These are phyloP conservation scores for Astyanax mexicanus DNA, from an alignment of 2,797 vertebrate genomes.

Conservation along the genomic window DNA sequence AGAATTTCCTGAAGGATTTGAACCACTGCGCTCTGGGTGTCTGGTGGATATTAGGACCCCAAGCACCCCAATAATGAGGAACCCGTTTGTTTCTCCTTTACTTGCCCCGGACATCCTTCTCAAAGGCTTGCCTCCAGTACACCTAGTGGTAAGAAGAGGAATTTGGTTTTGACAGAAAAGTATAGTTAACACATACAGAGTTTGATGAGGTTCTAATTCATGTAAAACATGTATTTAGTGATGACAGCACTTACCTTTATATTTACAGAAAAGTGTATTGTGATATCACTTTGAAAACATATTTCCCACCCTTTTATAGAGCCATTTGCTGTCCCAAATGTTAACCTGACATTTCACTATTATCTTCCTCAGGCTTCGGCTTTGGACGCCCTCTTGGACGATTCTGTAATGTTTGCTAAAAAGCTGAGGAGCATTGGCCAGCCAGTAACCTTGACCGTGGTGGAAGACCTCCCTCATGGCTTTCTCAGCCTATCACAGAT, in stretches of 20 bases:
- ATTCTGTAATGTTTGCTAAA: constrained; percentile 91
- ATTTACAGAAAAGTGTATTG: too few relatives aligned
- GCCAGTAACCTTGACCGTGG: constrained; percentile 82
- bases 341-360: background rate
- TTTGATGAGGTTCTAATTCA: too few relatives aligned
- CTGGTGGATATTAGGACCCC: constrained; percentile 69
- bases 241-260: too few relatives aligned
- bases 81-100: constrained; percentile 89
- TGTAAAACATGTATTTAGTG: too few relatives aligned
- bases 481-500: constrained; percentile 87
- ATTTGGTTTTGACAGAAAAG: background rate
- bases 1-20: constrained; percentile 83
- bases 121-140: constrained; percentile 82
- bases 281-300: background rate
- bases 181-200: too few relatives aligned
- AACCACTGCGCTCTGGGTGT: constrained; percentile 80
- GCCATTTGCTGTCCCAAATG: background rate
- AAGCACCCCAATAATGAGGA: constrained; percentile 80
- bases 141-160: constrained; percentile 85
- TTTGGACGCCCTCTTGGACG: constrained; percentile 89
- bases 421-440: constrained; percentile 81
- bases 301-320: background rate
- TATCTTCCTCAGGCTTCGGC: constrained; percentile 80
- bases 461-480: constrained; percentile 90
- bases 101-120: constrained; percentile 83